phyloP scores from a whole-genome alignment of 1,140 invertebrate species.

The Drosophila kikkawai region DNA sequence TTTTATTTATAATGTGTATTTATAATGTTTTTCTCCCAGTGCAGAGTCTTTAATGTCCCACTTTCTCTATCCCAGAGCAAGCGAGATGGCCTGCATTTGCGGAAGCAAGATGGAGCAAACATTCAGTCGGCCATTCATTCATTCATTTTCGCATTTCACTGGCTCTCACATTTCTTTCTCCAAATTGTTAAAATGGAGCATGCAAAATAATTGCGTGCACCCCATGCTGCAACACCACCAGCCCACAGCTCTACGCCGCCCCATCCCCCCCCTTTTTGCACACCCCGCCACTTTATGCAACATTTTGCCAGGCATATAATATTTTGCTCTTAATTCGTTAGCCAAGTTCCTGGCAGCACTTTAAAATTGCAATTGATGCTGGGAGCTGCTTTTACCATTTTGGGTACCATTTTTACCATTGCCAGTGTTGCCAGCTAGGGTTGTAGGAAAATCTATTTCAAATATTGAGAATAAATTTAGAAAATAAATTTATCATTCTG shows the following conservation, averaged over 20 bases:
- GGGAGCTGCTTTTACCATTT: conserved; percentile 22
- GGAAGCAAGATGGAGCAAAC: conserved; percentile 18
- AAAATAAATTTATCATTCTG: too few species aligned
- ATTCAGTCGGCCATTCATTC: conserved; percentile 48
- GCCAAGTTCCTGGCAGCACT: conserved; percentile 49
- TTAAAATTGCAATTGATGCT: conserved; percentile 49
- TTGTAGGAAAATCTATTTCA: neutral
- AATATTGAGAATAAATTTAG: too few species aligned
- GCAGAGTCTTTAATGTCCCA: conserved; percentile 42
- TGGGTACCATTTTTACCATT: too few species aligned
- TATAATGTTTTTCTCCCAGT: neutral
- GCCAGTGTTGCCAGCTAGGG: conserved; percentile 6
- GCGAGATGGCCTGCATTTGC: conserved; percentile 3
- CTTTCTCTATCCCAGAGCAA: conserved; percentile 6
- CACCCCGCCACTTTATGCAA: conserved; percentile 35
- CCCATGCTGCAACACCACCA: conserved; percentile 4
- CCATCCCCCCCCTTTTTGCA: neutral
- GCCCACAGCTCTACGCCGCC: neutral
- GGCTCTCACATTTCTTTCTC: conserved; percentile 52
- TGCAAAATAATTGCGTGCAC: conserved; percentile 51
- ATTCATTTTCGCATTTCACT: conserved; percentile 52
- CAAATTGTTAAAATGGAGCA: conserved; percentile 56
- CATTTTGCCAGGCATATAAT: conserved; percentile 54
- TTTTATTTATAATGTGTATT: neutral
- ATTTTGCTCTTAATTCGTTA: conserved; percentile 55